Conservation (phyloP, 2,888 invertebrate genomes). For the Lagria hirta region DNA sequence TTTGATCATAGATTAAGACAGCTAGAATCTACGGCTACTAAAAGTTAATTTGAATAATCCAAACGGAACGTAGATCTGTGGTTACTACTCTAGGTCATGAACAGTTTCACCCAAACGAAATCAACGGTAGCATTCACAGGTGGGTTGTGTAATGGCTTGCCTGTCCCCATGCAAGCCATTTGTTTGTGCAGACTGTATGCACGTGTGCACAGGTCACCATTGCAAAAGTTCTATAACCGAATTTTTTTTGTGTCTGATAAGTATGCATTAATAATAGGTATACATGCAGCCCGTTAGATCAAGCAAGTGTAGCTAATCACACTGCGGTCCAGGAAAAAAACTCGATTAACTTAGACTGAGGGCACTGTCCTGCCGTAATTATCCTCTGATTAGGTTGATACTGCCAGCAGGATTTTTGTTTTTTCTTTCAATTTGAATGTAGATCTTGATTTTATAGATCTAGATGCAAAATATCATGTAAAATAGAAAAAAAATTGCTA, state of each 20-base stretch:
- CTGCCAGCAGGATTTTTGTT: no score
- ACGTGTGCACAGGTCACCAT: slow-evolving; percentile 24
- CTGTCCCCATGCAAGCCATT: slow-evolving; percentile 44
- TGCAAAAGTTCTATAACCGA: slow-evolving; percentile 18
- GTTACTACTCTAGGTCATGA: no score
- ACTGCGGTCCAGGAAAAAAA: slow-evolving; percentile 34
- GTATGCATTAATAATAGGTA: slow-evolving; percentile 35
- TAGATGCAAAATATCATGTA: no score
- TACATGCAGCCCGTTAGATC: slow-evolving; percentile 31
- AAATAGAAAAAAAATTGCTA: no score
- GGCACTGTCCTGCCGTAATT: slow-evolving; percentile 25
- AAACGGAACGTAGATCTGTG: no score
- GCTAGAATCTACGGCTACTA: no score
- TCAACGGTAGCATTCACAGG: slow-evolving; percentile 38
- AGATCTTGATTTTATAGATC: not conserved
- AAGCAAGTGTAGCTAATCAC: slow-evolving; percentile 32
- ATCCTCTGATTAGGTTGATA: slow-evolving; percentile 24
- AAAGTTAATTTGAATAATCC: no score
- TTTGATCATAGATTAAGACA: no score
- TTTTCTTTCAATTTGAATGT: no score
- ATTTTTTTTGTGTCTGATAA: no score
- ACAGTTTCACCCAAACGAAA: no score
- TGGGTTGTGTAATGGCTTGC: slow-evolving; percentile 41
- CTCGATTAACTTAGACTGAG: slow-evolving; percentile 16
- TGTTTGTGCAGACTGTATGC: slow-evolving; percentile 35